phyloP scores from a whole-genome alignment of 2,888 invertebrate species.

The Cheilosia urbana region DNA sequence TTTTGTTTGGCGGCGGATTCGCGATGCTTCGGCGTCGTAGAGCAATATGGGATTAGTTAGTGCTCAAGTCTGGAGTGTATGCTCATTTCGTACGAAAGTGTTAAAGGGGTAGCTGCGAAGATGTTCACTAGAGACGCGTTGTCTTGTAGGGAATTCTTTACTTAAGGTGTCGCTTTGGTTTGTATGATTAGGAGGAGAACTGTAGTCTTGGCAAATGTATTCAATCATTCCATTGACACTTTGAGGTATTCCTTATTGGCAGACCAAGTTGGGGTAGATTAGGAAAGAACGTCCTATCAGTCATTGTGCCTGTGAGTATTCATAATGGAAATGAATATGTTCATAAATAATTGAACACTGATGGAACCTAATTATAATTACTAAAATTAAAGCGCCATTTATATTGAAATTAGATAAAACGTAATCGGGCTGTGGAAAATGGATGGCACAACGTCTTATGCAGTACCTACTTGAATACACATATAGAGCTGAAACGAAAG shows the following conservation, averaged over 20 bases:
- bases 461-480: too few species aligned
- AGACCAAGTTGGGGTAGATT: neutral
- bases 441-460: too few species aligned
- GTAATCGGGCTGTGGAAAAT: too few species aligned
- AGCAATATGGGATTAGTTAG: constrained; percentile 45
- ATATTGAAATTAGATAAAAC: too few species aligned
- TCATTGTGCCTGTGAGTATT: neutral
- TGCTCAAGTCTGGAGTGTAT: constrained; percentile 54
- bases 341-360: too few species aligned
- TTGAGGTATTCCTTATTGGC: neutral
- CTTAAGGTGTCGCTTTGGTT: constrained; percentile 28
- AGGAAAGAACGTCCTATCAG: neutral
- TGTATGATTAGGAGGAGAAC: constrained; percentile 12
- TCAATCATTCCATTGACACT: constrained; percentile 55
- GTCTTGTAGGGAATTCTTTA: constrained; percentile 32
- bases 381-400: too few species aligned
- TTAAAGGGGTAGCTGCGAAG: constrained; percentile 15
- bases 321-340: too few species aligned
- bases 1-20: constrained; percentile 42
- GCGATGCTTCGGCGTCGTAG: constrained; percentile 19
- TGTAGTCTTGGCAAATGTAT: neutral
- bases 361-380: too few species aligned
- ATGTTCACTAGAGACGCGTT: constrained; percentile 3
- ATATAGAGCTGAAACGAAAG: too few species aligned
- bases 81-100: constrained; percentile 20